phyloP scores from a whole-genome alignment of 2,888 invertebrate genomes.

The Lithophane ornitopus region DNA sequence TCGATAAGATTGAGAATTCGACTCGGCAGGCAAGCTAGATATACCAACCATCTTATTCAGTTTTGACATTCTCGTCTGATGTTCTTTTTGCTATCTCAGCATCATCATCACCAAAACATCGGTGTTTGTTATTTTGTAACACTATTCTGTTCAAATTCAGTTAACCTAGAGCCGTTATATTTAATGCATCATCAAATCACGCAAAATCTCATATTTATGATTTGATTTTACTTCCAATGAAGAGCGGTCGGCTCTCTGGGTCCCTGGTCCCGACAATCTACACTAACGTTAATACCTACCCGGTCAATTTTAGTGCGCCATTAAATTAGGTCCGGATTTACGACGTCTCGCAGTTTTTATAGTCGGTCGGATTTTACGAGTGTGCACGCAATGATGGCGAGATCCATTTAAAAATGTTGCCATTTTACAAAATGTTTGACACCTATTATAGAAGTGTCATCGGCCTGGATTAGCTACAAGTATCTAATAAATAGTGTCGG shows the following conservation, averaged over 20 bases:
- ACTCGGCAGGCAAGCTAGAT: not conserved
- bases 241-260: slow-evolving; percentile 11
- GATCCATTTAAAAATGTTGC: slow-evolving; percentile 49
- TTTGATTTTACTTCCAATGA: slow-evolving; percentile 12
- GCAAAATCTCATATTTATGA: not conserved
- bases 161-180: not conserved
- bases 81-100: not conserved
- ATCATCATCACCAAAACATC: not conserved
- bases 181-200: not conserved
- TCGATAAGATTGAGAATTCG: not conserved
- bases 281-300: slow-evolving; percentile 49
- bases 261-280: slow-evolving; percentile 30
- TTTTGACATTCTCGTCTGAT: not conserved
- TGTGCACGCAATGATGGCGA: slow-evolving; percentile 47
- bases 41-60: not conserved
- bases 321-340: slow-evolving; percentile 66
- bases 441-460: slow-evolving; percentile 34
- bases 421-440: slow-evolving; percentile 51
- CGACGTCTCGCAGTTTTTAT: slow-evolving; percentile 65
- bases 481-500: slow-evolving; percentile 3
- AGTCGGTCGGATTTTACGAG: slow-evolving; percentile 62
- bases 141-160: not conserved
- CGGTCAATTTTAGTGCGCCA: slow-evolving; percentile 53
- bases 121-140: not conserved
- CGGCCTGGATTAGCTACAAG: slow-evolving; percentile 16